Conservation (phyloP, 2,888 invertebrate species). For the Dorcus parallelipipedus region DNA sequence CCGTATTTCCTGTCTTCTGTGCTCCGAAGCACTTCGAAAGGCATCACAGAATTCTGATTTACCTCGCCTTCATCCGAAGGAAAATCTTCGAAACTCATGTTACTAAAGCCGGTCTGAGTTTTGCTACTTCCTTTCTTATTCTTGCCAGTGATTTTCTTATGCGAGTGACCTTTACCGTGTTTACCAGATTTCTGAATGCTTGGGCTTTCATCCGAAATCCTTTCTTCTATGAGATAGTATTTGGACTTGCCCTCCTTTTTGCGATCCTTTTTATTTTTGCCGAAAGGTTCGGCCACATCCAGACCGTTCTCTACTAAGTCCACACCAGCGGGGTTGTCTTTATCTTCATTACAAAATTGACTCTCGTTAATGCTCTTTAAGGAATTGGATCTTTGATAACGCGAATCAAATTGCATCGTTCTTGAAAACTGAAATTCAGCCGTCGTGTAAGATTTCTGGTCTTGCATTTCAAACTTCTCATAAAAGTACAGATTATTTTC, state of each 20-base stretch:
- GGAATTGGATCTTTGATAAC: conserved; percentile 17
- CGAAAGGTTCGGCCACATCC: background rate
- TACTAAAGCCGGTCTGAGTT: conserved; percentile 61
- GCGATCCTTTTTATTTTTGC: conserved; percentile 35
- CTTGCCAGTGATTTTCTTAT: conserved; percentile 37
- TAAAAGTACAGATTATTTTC: background rate
- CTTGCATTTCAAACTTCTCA: background rate
- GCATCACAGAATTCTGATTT: conserved; percentile 50
- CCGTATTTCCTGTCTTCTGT: conserved; percentile 51
- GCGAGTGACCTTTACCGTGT: conserved; percentile 37
- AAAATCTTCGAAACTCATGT: conserved; percentile 74
- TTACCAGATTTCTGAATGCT: conserved; percentile 24
- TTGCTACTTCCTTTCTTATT: conserved; percentile 32
- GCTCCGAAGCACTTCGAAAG: conserved; percentile 61
- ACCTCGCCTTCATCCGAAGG: conserved; percentile 59
- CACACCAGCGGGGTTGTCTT: background rate
- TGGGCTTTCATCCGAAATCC: conserved; percentile 43
- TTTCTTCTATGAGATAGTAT: conserved; percentile 53
- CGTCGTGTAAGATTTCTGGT: conserved; percentile 7
- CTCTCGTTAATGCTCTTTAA: conserved; percentile 15
- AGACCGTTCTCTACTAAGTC: background rate
- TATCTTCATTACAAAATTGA: background rate
- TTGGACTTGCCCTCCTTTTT: conserved; percentile 51
- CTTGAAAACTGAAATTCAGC: conserved; percentile 24
- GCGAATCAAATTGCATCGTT: conserved; percentile 4